Evolutionary conservation across 2,888 invertebrate genomes (phyloP), one percentile per base, ranked within the genome.

Genomic region (Microctonus aethiopoides): DNA sequence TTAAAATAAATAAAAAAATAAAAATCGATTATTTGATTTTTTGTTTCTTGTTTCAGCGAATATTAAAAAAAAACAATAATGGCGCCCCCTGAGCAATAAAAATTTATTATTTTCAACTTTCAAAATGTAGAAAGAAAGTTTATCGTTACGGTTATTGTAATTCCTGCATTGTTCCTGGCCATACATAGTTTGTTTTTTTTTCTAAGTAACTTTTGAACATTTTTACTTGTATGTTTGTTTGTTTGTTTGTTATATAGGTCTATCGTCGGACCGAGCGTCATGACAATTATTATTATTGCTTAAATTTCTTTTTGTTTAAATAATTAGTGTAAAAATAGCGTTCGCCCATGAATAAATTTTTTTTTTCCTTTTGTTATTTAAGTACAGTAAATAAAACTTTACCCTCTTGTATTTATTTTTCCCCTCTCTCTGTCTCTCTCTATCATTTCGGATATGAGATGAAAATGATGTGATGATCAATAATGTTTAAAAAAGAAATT

Each of bases 31-130:
- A 11, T 13, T 51, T 2, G 5, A 13, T 13, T 54, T 52, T 54
- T n/a, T n/a, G n/a, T n/a, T n/a, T n/a, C n/a, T n/a, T n/a, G n/a
- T n/a, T n/a, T n/a, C n/a, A n/a, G n/a, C n/a, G n/a, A n/a, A n/a
- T n/a, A n/a, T n/a, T n/a, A n/a, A n/a, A 7, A n/a, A 7, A n/a
- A n/a, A 29, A 29, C 46, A 32, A 46, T n/a, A 26, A 9, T 67
- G 66, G 62, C 68, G 46, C 13, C 20, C 16, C 76, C n/a, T n/a
- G 78, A 76, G 78, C 77, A 76, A 79, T 81, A 80, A 66, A 59
- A 67, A 32, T 59, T 59, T 36, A 6, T 62, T 59, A 64, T 67
- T 67, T 29, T 59, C 57, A 41, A 59, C 59, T 62, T 56, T 16
- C 29, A 56, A 46, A 62, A 54, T 41, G 54, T 61, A 51, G 26